Evolutionary conservation across 2,113 vertebrate species (phyloP).

Genomic region (Xenus cinereus): DNA sequence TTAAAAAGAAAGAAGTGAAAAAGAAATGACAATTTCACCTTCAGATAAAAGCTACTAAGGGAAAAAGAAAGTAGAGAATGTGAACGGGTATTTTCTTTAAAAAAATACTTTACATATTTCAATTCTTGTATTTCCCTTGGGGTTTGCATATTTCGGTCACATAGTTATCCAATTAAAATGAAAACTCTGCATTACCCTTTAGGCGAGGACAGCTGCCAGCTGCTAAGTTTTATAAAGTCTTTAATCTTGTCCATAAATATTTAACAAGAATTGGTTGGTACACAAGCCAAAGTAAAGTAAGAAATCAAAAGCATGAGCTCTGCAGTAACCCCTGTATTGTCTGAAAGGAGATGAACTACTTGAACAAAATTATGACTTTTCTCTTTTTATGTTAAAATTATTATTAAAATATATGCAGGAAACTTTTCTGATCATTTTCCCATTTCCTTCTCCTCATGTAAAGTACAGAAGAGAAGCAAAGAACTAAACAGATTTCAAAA

Average conservation of each 20-base stretch:
- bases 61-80: constrained; percentile 48
- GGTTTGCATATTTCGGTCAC: constrained; percentile 77
- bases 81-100: constrained; percentile 62
- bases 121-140: constrained; percentile 67
- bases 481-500: constrained; percentile 26
- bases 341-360: constrained; percentile 39
- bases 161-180: constrained; percentile 81
- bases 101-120: constrained; percentile 73
- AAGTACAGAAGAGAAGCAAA: background rate
- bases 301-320: constrained; percentile 74
- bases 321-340: constrained; percentile 63
- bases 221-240: constrained; percentile 81
- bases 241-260: constrained; percentile 84
- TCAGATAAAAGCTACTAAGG: constrained; percentile 48
- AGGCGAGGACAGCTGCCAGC: constrained; percentile 77
- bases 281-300: constrained; percentile 75
- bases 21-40: constrained; percentile 34
- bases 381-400: constrained; percentile 50
- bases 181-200: constrained; percentile 77
- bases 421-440: constrained; percentile 39
- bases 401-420: constrained; percentile 44
- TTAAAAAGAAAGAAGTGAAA: background rate
- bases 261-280: constrained; percentile 81
- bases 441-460: constrained; percentile 5
- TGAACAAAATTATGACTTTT: constrained; percentile 27